Evolutionary conservation across 2,113 vertebrate species (phyloP).

Genomic region (Eubucco bourcierii): DNA sequence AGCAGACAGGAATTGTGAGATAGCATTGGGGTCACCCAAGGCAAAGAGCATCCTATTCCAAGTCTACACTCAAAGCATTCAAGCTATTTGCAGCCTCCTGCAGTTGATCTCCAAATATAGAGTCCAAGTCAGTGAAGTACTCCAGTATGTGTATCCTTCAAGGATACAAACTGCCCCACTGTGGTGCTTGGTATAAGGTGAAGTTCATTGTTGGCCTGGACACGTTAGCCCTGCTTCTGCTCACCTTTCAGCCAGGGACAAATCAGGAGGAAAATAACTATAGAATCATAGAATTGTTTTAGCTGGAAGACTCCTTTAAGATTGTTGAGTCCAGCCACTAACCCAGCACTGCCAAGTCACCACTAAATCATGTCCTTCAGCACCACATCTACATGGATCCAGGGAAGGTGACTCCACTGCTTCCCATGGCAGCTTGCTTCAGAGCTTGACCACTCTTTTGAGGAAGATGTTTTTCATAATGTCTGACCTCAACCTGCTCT

Average conservation of each 20-base stretch:
- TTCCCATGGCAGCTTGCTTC: background rate
- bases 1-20: background rate
- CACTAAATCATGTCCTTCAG: background rate
- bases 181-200: rapidly evolving
- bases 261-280: background rate
- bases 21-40: background rate
- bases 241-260: background rate
- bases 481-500: too few relatives aligned
- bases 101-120: background rate
- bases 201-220: too few relatives aligned
- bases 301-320: background rate
- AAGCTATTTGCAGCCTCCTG: background rate
- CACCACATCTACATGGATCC: background rate
- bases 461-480: too few relatives aligned
- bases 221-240: background rate
- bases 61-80: rapidly evolving
- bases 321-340: background rate
- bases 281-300: background rate
- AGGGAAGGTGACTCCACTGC: background rate
- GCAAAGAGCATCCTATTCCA: background rate
- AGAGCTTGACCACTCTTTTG: background rate
- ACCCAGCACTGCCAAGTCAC: background rate
- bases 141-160: background rate
- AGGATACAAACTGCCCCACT: background rate
- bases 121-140: background rate